These are phyloP conservation scores for Accipiter cooperii DNA, from an alignment of 2,113 vertebrate genomes.

Conservation along the genomic window DNA sequence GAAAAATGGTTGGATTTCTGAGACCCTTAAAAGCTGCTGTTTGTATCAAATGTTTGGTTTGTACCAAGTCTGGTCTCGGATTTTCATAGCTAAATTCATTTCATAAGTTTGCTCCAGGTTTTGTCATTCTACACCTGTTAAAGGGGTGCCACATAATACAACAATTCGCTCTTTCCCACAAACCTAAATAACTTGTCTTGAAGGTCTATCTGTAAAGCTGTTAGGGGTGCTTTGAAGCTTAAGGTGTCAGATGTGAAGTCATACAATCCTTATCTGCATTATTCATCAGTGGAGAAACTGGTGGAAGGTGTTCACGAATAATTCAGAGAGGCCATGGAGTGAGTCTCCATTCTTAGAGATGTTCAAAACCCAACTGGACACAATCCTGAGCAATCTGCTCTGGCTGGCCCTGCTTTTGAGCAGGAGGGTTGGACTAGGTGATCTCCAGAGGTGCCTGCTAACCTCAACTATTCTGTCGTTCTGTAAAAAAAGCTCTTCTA, in stretches of 20 bases:
- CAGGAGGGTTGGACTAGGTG: not conserved
- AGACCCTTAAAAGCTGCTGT: not conserved
- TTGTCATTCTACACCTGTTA: rapidly evolving
- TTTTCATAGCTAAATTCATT: not conserved
- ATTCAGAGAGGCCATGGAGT: not conserved
- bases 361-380: not conserved
- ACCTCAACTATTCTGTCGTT: not conserved
- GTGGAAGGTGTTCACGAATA: not conserved
- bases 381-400: not conserved
- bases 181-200: too few relatives aligned
- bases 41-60: not conserved
- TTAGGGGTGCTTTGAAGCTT: not conserved
- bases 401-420: not conserved
- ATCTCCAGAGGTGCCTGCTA: not conserved
- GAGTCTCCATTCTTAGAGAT: not conserved
- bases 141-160: not conserved
- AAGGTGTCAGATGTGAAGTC: too few relatives aligned
- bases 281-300: not conserved
- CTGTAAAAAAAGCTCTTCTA: not conserved
- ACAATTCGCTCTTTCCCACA: not conserved
- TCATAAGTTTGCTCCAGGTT: not conserved
- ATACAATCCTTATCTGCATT: not conserved
- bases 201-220: not conserved
- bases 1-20: not conserved
- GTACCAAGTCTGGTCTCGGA: rapidly evolving